Conservation (phyloP, 2,113 vertebrate genomes). For the Podarcis muralis region DNA sequence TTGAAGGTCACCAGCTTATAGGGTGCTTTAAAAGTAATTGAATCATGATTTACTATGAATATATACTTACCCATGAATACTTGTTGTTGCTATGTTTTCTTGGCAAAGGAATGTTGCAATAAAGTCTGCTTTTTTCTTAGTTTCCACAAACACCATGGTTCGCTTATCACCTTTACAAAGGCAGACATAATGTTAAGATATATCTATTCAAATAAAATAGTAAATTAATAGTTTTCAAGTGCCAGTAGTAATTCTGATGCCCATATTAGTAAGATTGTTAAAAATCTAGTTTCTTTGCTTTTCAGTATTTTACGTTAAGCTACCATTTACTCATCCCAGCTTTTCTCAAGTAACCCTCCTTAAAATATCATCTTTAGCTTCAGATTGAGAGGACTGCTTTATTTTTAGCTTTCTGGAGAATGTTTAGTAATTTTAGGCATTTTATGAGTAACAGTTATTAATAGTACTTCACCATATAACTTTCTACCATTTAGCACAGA, state of each 20-base stretch:
- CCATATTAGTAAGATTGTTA: not conserved
- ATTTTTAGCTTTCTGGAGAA: not conserved
- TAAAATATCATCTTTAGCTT: not conserved
- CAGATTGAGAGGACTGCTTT: too few relatives aligned
- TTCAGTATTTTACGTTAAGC: not conserved
- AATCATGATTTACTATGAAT: not conserved
- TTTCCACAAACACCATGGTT: slow-evolving; percentile 94
- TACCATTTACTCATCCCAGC: not conserved
- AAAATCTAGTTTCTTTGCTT: not conserved
- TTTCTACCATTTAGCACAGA: not conserved
- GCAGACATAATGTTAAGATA: not conserved
- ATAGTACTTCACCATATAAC: not conserved
- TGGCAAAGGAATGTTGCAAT: slow-evolving; percentile 91
- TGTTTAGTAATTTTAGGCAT: not conserved
- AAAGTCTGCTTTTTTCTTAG: slow-evolving; percentile 92
- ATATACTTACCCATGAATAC: slow-evolving; percentile 89
- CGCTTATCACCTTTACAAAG: slow-evolving; percentile 81
- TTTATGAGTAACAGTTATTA: not conserved
- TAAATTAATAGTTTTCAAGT: not conserved
- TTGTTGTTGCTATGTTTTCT: slow-evolving; percentile 89
- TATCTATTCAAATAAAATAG: not conserved
- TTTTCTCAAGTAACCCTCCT: not conserved
- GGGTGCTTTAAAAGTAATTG: not conserved
- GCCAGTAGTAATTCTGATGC: not conserved
- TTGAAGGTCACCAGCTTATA: not conserved